phyloP scores from a whole-genome alignment of 1,140 invertebrate species.

The Andrena cerasifolii region DNA sequence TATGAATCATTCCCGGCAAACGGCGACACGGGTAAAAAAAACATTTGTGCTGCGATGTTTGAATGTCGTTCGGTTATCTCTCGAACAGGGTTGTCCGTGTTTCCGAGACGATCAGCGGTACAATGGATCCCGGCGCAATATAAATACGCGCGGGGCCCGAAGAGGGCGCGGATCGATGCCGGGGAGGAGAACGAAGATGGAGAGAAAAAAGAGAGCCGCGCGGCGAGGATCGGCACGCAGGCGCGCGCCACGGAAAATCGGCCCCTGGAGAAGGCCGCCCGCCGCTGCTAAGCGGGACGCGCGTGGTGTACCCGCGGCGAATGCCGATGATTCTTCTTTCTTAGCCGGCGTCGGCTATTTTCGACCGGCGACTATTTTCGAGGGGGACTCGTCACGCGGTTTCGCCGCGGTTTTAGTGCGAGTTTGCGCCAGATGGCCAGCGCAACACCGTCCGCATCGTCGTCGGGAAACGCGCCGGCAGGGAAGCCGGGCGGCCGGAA shows the following conservation, averaged over 20 bases:
- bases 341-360: slow-evolving; percentile 78
- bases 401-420: slow-evolving; percentile 76
- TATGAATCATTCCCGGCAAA: slow-evolving; percentile 5
- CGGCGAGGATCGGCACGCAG: slow-evolving; percentile 9
- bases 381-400: slow-evolving; percentile 78
- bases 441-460: slow-evolving; percentile 67
- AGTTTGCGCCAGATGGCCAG: slow-evolving; percentile 75
- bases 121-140: slow-evolving; percentile 19
- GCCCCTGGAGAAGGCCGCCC: slow-evolving; percentile 58
- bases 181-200: slow-evolving; percentile 7
- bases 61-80: not conserved
- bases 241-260: slow-evolving; percentile 23
- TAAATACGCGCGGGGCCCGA: slow-evolving; percentile 20
- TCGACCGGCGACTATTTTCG: slow-evolving; percentile 80
- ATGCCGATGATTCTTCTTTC: slow-evolving; percentile 74
- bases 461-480: slow-evolving; percentile 51
- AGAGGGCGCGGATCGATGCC: not conserved
- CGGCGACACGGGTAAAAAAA: not conserved
- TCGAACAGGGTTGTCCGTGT: slow-evolving; percentile 13
- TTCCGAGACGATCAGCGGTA: not conserved
- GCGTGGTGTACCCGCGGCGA: slow-evolving; percentile 40
- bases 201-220: not conserved
- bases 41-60: not conserved
- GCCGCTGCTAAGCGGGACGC: slow-evolving; percentile 31
- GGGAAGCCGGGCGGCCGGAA: slow-evolving; percentile 43